Evolutionary conservation across 2,797 vertebrate genomes (phyloP).

Genomic region (Podarcis siculus): DNA sequence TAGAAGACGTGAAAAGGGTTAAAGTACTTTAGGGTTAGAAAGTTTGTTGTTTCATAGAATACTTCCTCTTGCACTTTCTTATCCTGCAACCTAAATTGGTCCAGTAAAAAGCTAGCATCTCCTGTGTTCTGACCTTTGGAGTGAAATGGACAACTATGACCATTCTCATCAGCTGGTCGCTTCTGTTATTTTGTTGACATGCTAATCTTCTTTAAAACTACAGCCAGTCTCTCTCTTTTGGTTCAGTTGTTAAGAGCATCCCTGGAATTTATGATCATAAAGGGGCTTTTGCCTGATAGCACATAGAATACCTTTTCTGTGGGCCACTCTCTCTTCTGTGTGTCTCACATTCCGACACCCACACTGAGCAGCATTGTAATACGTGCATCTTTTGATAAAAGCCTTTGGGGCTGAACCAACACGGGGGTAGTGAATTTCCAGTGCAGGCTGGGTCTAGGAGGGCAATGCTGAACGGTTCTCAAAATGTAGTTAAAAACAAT

Average conservation of each 20-base stretch:
- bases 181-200: conserved; percentile 2
- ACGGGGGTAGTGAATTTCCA: background rate
- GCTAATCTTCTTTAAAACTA: background rate
- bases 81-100: background rate
- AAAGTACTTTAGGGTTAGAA: background rate
- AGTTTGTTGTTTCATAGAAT: background rate
- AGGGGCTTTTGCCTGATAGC: background rate
- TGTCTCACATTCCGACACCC: background rate
- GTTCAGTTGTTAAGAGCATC: conserved; percentile 10
- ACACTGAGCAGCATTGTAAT: background rate
- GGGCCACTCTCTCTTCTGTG: background rate
- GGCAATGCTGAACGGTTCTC: background rate
- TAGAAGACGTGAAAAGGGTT: background rate
- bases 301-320: background rate
- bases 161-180: background rate
- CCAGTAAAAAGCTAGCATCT: background rate
- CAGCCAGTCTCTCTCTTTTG: conserved; percentile 4
- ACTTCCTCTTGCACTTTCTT: background rate
- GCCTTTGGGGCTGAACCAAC: background rate
- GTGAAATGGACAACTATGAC: background rate
- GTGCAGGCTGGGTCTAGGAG: background rate
- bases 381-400: background rate
- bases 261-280: conserved; percentile 12
- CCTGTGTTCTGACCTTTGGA: background rate
- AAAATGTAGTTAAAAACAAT: accelerated